Conservation (phyloP, 2,113 vertebrate species). For the Onychorhynchus coronatus region DNA sequence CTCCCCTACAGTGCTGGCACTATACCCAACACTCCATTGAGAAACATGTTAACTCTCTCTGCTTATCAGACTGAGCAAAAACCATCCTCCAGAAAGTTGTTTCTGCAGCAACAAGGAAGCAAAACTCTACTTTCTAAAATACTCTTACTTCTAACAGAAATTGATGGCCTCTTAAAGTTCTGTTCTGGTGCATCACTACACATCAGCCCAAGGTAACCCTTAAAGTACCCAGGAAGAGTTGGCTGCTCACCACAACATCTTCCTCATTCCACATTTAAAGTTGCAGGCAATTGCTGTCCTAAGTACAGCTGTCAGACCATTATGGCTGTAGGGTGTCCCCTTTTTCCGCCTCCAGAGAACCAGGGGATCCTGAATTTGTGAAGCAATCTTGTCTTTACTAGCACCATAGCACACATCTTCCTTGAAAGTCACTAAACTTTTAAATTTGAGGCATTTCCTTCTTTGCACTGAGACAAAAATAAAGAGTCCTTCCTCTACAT, state of each 20-base stretch:
- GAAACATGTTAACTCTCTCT: not conserved
- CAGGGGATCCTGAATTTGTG: not conserved
- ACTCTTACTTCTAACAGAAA: not conserved
- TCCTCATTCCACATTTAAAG: not conserved
- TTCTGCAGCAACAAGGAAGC: not conserved
- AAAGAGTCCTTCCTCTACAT: rapidly evolving
- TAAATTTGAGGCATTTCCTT: not conserved
- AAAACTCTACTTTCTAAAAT: not conserved
- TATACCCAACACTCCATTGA: rapidly evolving
- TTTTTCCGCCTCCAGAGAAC: not conserved
- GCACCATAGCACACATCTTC: not conserved
- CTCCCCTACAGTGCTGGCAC: not conserved
- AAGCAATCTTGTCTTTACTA: not conserved
- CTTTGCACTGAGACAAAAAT: not conserved
- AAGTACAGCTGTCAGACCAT: not conserved
- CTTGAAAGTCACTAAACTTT: not conserved
- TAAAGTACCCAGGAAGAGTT: rapidly evolving
- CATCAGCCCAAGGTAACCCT: not conserved
- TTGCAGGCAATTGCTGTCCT: not conserved
- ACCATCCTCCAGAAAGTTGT: not conserved
- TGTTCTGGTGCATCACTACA: not conserved
- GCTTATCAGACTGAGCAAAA: not conserved
- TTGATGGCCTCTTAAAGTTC: not conserved
- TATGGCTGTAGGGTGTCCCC: not conserved
- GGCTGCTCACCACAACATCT: not conserved